Percentiles rank a stretch among this genome's conserved stretches.
Conservation (phyloP, 2,797 vertebrate species). For the Sphenopsis melanotis region DNA sequence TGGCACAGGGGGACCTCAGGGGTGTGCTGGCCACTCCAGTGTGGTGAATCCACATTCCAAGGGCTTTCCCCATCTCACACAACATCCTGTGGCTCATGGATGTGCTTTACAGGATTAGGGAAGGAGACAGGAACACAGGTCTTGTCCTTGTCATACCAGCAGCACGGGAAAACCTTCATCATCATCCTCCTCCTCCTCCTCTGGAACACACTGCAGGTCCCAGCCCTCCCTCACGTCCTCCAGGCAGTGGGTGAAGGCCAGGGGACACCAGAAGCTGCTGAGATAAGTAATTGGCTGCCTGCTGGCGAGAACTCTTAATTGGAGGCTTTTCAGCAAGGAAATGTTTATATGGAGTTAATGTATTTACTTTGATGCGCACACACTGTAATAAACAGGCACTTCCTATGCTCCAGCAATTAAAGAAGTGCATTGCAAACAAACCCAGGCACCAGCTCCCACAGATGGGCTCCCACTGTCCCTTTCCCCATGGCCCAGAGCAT, state of each 20-base stretch:
- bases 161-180: background rate
- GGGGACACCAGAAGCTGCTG: background rate
- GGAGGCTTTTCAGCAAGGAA: background rate
- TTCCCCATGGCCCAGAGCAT: rapidly evolving
- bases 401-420: background rate
- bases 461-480: background rate
- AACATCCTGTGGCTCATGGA: background rate
- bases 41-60: background rate
- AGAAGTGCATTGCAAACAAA: background rate
- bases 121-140: background rate
- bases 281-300: background rate
- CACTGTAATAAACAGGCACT: background rate
- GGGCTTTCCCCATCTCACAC: background rate
- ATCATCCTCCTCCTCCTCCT: background rate
- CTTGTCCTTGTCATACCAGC: background rate
- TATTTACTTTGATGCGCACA: background rate
- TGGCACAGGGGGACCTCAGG: rapidly evolving
- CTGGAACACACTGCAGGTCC: rapidly evolving
- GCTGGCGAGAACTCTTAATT: constrained; percentile 17
- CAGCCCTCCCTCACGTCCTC: background rate
- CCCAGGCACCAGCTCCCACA: background rate
- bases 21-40: rapidly evolving
- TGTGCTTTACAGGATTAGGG: background rate
- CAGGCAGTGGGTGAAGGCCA: background rate
- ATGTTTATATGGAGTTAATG: background rate